Evolutionary conservation across 1,140 invertebrate genomes (phyloP), one percentile per base, ranked within the genome.

Genomic region (Homalodisca vitripennis): DNA sequence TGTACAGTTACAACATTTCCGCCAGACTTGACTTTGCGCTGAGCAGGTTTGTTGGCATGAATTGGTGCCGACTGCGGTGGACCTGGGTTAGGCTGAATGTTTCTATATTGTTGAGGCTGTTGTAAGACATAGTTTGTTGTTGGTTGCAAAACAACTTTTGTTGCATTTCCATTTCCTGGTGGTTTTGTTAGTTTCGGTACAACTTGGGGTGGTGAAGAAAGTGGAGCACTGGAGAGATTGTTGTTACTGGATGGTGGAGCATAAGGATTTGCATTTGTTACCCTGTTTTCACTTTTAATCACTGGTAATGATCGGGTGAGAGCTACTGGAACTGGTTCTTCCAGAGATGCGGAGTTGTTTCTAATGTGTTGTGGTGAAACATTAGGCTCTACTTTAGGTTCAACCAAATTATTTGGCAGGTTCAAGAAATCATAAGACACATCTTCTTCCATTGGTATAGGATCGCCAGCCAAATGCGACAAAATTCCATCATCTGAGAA

Each of bases 1-100:
- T 75, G 71, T 13, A 75, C 46, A 13, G 74, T 63, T 12, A 76
- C 55, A 51, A 74, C 48, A 57, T 66, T 69, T 17, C n/a, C 13
- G 3, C 29, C 29, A 31, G 41, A 24, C 32, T 69, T 69, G 17
- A 65, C 22, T 41, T 66, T 67, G 32, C 24, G 51, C n/a, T 68
- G 46, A 10, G 26, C 20, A 64, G 69, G 29, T 47, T 67, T 20
- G 41, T 55, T 14, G 30, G 60, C 29, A 48, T 60, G 20, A 22
- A 29, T 20, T 30, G 31, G 27, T 66, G 22, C 41, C 32, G 57
- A 34, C n/a, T 47, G 14, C 46, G 63, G 22, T 41, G 27, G 32
- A 27, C 51, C 51, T 22, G 57, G 27, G 31, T 31, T 46, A 22
- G 41, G 26, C 22, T 32, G 68, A 14, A 57, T 47, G 53, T 22